Percentiles rank a stretch among this genome's conserved stretches.
Evolutionary conservation across 2,888 invertebrate species (phyloP).

Genomic region (Tillus elongatus): DNA sequence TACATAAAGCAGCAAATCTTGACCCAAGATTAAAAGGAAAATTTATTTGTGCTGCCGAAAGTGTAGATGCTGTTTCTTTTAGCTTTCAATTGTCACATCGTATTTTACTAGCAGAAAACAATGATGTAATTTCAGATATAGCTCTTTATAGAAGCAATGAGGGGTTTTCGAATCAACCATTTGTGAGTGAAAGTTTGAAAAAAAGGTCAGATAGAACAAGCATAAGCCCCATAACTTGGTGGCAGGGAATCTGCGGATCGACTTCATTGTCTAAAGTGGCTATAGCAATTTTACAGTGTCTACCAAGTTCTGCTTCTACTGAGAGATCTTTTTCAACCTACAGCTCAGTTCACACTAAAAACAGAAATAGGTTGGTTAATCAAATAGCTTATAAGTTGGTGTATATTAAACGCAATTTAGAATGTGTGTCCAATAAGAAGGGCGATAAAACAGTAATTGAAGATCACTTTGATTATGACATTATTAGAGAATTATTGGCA

Average conservation of each 20-base stretch:
- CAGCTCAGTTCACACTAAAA: not conserved
- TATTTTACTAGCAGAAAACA: not conserved
- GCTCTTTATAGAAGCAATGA: not conserved
- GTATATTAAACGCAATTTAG: no score
- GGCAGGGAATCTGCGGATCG: not conserved
- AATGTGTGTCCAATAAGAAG: no score
- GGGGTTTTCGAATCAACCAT: not conserved
- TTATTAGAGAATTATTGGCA: no score
- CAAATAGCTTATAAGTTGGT: not conserved
- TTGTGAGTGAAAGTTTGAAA: not conserved
- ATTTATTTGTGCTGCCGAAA: not conserved
- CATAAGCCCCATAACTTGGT: not conserved
- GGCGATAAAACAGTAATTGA: no score
- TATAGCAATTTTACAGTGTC: not conserved
- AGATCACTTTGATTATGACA: no score
- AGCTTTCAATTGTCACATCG: not conserved
- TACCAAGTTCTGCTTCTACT: constrained; percentile 5
- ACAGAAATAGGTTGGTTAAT: not conserved
- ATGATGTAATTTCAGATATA: not conserved
- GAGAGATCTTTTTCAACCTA: not conserved
- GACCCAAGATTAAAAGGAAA: not conserved
- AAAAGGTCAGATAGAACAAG: constrained; percentile 1
- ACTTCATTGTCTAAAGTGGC: not conserved
- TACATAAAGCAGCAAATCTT: not conserved
- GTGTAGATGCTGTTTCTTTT: not conserved